These are phyloP conservation scores for Trachelus stipa DNA, from an alignment of 2,888 invertebrate genomes.

Conservation along the genomic window DNA sequence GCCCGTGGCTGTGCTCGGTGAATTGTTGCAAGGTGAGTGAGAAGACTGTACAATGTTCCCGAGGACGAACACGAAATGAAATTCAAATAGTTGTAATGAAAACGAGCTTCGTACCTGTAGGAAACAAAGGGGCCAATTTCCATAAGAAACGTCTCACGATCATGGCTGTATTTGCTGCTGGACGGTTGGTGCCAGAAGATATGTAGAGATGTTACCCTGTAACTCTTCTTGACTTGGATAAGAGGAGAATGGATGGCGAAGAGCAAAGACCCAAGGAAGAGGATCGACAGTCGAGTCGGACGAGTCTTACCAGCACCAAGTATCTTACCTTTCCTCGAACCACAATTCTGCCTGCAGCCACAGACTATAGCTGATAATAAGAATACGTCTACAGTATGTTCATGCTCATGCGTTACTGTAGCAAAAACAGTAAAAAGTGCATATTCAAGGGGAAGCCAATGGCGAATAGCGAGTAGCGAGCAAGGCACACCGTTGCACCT, in stretches of 20 bases:
- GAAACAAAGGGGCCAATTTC: too few species aligned
- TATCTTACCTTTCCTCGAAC: conserved; percentile 37
- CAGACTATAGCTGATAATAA: background rate
- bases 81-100: too few species aligned
- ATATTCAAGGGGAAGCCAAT: conserved; percentile 26
- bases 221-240: background rate
- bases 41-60: background rate
- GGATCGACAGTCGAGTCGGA: background rate
- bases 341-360: conserved; percentile 32
- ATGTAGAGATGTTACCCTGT: too few species aligned
- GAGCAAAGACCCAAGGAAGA: conserved; percentile 11
- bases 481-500: conserved; percentile 49
- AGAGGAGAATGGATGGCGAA: conserved; percentile 24
- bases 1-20: background rate
- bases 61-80: background rate
- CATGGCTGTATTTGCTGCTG: too few species aligned
- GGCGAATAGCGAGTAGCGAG: conserved; percentile 28
- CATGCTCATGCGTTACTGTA: conserved; percentile 22
- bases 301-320: background rate
- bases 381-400: conserved; percentile 22
- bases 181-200: too few species aligned
- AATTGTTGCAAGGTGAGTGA: conserved; percentile 4
- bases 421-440: conserved; percentile 40
- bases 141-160: too few species aligned
- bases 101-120: too few species aligned